These are phyloP conservation scores for Botia almorhae DNA, from an alignment of 2,797 vertebrate species.

Conservation along the genomic window DNA sequence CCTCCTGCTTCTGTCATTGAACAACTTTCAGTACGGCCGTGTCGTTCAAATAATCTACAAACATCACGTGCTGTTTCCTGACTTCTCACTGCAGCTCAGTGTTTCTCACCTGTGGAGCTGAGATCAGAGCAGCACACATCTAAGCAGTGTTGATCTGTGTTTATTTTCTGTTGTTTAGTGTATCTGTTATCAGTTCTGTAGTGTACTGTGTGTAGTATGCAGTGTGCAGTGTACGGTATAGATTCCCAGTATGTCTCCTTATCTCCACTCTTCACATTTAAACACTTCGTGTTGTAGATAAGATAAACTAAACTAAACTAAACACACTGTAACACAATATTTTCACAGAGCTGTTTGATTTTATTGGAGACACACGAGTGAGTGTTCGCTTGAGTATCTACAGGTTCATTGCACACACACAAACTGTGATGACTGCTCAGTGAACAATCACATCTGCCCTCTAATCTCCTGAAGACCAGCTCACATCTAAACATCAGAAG, in stretches of 20 bases:
- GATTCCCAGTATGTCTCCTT: background rate
- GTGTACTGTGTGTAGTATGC: background rate
- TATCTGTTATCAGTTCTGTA: no score
- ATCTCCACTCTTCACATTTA: constrained; percentile 17
- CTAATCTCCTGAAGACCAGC: background rate
- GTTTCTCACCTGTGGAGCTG: no score
- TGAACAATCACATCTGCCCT: background rate
- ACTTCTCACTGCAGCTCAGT: no score
- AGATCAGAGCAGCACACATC: no score
- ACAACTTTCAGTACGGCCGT: no score
- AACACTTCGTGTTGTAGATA: constrained; percentile 25
- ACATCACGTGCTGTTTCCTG: no score
- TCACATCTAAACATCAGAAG: no score
- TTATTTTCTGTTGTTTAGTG: no score
- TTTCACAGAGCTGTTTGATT: background rate
- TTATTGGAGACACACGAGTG: background rate
- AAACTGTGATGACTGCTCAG: background rate
- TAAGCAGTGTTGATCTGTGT: no score
- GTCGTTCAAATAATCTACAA: no score
- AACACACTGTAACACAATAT: background rate
- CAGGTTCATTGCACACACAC: constrained; percentile 13
- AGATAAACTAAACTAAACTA: no score
- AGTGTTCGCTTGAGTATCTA: background rate
- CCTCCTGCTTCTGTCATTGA: no score
- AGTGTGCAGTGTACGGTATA: background rate